phyloP scores from a whole-genome alignment of 2,888 invertebrate species.

The Thymelicus acteon region DNA sequence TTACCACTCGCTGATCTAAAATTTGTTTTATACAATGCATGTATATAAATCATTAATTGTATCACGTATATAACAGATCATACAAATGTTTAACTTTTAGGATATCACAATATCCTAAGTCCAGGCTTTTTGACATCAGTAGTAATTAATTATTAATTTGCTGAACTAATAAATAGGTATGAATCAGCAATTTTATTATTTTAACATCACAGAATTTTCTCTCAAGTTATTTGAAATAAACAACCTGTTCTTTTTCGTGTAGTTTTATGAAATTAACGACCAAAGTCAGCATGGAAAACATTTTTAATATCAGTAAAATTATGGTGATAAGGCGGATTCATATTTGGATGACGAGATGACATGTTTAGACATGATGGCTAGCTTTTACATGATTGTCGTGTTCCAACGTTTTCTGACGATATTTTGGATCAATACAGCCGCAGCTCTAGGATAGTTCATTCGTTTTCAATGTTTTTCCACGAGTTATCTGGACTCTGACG shows the following conservation, averaged over 20 bases:
- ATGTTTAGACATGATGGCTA: no score
- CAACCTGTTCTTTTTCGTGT: background rate
- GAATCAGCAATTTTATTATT: background rate
- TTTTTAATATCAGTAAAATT: background rate
- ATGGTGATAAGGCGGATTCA: no score
- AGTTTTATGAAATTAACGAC: background rate
- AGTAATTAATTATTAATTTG: background rate
- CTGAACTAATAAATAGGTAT: background rate
- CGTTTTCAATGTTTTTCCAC: no score
- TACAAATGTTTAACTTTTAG: background rate
- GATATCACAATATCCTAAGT: background rate
- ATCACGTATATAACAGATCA: conserved; percentile 1
- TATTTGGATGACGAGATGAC: no score
- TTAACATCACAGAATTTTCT: conserved; percentile 11
- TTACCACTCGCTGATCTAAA: background rate
- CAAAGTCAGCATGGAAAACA: background rate
- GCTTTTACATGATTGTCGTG: no score
- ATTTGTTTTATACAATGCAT: background rate
- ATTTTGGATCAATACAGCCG: no score
- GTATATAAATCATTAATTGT: background rate
- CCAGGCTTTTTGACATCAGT: background rate
- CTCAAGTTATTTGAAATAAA: background rate
- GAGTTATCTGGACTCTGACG: no score
- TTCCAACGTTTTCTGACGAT: no score
- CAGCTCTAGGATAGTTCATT: no score